These are phyloP conservation scores for Agelastica alni DNA, from an alignment of 2,888 invertebrate genomes.

Conservation along the genomic window DNA sequence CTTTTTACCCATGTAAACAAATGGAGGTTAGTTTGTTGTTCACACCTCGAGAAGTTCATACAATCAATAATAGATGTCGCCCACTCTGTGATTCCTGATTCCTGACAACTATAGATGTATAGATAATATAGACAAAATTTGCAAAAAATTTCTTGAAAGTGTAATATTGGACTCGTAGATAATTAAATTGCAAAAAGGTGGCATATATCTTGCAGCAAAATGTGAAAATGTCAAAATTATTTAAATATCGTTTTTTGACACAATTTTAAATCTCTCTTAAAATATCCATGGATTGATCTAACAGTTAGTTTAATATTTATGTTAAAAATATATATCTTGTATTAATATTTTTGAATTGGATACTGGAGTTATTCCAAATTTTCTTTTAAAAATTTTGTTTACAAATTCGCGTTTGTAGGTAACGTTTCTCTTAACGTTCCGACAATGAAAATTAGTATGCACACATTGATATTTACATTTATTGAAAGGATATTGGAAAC, in stretches of 20 bases:
- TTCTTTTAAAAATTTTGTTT: slow-evolving; percentile 14
- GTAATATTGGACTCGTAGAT: too few relatives aligned
- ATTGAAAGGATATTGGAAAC: too few relatives aligned
- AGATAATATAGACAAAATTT: too few relatives aligned
- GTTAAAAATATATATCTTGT: slow-evolving; percentile 13
- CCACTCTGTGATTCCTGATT: too few relatives aligned
- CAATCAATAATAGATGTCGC: too few relatives aligned
- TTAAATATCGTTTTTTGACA: neutral
- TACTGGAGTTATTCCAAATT: slow-evolving; percentile 21
- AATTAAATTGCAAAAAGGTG: too few relatives aligned
- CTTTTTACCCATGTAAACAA: too few relatives aligned
- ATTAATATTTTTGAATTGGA: slow-evolving; percentile 17
- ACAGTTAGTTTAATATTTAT: slow-evolving; percentile 16
- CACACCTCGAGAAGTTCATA: too few relatives aligned
- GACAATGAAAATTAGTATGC: neutral
- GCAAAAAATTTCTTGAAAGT: too few relatives aligned
- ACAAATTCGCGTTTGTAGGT: slow-evolving; percentile 6
- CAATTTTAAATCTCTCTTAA: neutral
- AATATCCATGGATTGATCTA: neutral
- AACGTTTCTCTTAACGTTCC: slow-evolving; percentile 6
- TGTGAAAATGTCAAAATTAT: neutral
- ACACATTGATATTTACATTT: too few relatives aligned
- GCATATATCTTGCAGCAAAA: neutral
- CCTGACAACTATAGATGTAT: neutral
- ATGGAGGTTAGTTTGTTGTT: too few relatives aligned